A percentile compares a stretch with the other conserved stretches of the same genome.
phyloP scores from a whole-genome alignment of 2,113 vertebrate genomes.

The Noctilio leporinus region DNA sequence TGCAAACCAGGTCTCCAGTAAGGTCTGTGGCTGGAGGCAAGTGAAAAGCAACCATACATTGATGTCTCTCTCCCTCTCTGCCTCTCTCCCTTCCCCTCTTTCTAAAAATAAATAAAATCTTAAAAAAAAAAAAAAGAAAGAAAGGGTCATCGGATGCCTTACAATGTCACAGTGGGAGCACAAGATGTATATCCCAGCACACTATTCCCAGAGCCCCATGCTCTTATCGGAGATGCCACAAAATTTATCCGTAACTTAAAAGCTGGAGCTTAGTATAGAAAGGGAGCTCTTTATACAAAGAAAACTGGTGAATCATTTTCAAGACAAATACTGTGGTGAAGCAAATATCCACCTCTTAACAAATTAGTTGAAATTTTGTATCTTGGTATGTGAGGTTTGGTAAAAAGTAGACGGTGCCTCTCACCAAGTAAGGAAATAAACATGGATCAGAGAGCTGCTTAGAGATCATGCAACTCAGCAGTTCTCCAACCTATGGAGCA shows the following conservation, averaged over 20 bases:
- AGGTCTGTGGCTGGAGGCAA: too few relatives aligned
- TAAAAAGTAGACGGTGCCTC: not conserved
- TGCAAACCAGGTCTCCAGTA: too few relatives aligned
- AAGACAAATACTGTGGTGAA: not conserved
- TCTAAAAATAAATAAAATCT: too few relatives aligned
- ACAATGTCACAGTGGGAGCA: not conserved
- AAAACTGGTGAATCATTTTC: not conserved
- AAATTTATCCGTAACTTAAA: not conserved
- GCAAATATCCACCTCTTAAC: not conserved
- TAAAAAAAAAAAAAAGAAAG: too few relatives aligned
- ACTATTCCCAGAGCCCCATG: not conserved
- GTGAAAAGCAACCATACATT: too few relatives aligned
- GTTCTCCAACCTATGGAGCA: not conserved
- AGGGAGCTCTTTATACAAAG: not conserved
- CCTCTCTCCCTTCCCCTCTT: too few relatives aligned
- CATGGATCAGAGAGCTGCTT: too few relatives aligned
- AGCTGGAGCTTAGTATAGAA: not conserved
- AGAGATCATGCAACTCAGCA: not conserved
- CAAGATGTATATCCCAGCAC: not conserved
- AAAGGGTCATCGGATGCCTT: too few relatives aligned
- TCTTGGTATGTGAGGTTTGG: not conserved
- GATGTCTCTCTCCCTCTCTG: too few relatives aligned
- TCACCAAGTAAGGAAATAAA: not conserved
- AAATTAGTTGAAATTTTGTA: not conserved
- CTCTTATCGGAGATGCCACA: not conserved